phyloP scores from a whole-genome alignment of 2,113 vertebrate species.

The Bucco capensis region DNA sequence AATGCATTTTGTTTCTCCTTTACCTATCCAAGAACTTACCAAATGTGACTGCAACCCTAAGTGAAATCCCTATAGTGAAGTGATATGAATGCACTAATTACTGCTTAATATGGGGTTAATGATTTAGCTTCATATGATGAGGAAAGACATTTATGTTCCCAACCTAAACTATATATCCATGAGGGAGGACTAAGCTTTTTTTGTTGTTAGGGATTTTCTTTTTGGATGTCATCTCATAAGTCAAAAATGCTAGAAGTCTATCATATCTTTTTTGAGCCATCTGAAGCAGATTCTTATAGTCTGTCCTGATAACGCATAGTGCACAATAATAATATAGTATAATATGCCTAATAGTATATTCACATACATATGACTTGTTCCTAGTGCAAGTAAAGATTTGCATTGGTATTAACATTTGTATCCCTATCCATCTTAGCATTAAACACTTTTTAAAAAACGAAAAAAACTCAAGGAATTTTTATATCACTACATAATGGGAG shows the following conservation, averaged over 20 bases:
- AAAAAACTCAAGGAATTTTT: background rate
- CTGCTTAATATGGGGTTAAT: background rate
- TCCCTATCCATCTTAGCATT: background rate
- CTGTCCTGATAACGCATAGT: background rate
- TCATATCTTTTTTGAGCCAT: background rate
- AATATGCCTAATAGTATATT: background rate
- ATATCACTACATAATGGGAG: background rate
- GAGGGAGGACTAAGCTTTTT: background rate
- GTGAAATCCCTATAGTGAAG: background rate
- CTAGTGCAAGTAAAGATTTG: background rate
- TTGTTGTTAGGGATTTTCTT: background rate
- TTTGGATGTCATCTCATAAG: background rate
- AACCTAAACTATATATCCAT: background rate
- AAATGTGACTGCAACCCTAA: background rate
- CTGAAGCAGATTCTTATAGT: background rate
- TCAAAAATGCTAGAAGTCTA: background rate
- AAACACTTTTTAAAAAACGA: background rate
- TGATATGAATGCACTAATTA: background rate
- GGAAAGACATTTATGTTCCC: background rate
- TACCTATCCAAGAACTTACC: background rate
- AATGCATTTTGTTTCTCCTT: background rate
- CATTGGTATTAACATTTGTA: background rate
- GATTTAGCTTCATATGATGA: background rate
- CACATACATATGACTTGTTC: background rate
- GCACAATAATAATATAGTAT: background rate